Conservation (phyloP, 1,140 invertebrate species). For the Trinorchestia longiramus region DNA sequence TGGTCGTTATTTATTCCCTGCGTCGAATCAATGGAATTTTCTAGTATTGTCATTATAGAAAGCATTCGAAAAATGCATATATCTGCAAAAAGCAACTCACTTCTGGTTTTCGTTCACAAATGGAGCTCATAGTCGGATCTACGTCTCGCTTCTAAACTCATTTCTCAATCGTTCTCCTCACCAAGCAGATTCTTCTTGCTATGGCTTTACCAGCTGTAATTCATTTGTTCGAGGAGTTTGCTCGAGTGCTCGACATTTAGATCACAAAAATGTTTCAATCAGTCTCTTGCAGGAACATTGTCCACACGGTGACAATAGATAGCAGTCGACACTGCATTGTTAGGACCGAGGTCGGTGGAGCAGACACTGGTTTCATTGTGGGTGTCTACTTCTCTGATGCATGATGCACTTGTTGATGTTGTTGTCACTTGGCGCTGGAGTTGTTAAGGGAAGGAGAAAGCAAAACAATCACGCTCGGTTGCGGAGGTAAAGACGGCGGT, state of each 20-base stretch:
- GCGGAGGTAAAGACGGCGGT: not conserved
- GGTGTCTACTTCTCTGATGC: not conserved
- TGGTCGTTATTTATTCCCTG: too few relatives aligned
- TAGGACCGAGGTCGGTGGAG: not conserved
- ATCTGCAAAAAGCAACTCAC: too few relatives aligned
- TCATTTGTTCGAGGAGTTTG: not conserved
- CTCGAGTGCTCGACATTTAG: not conserved
- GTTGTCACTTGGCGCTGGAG: not conserved
- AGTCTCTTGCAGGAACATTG: not conserved
- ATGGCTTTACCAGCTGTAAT: not conserved
- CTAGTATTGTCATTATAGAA: too few relatives aligned
- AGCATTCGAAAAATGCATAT: too few relatives aligned
- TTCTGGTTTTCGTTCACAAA: too few relatives aligned
- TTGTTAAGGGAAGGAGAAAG: not conserved
- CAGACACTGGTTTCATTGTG: not conserved
- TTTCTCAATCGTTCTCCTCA: not conserved
- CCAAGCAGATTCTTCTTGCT: not conserved
- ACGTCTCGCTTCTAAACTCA: too few relatives aligned
- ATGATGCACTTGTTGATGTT: not conserved
- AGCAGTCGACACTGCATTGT: not conserved
- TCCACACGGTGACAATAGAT: not conserved
- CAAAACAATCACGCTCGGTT: not conserved
- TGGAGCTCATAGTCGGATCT: too few relatives aligned
- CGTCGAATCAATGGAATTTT: too few relatives aligned
- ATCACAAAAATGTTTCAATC: not conserved